These are phyloP conservation scores for Azorinus chamasolen DNA, from an alignment of 2,888 invertebrate genomes.

Conservation along the genomic window DNA sequence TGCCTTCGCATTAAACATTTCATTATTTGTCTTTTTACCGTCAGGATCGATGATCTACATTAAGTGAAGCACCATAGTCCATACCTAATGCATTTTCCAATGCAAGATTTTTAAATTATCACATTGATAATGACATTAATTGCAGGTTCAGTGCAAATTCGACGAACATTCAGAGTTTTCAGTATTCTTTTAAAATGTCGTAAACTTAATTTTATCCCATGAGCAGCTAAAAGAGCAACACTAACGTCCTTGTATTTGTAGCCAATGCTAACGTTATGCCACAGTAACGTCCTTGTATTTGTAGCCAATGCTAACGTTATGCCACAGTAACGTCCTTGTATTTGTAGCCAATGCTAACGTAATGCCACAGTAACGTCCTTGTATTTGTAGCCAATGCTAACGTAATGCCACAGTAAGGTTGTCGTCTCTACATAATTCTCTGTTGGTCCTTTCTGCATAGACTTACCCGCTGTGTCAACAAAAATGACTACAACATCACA, in stretches of 20 bases:
- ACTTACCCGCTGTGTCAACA: too few relatives aligned
- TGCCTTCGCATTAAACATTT: conserved; percentile 8
- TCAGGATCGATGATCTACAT: conserved; percentile 14
- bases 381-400: conserved; percentile 6
- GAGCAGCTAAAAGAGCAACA: background rate
- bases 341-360: conserved; percentile 1
- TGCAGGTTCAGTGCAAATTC: conserved; percentile 8
- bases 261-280: too few relatives aligned
- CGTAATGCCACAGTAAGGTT: conserved; percentile 1
- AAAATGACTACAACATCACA: too few relatives aligned
- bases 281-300: too few relatives aligned
- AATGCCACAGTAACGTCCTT: conserved; percentile 11
- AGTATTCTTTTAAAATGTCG: conserved; percentile 9
- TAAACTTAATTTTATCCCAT: conserved; percentile 18
- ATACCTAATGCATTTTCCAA: too few relatives aligned
- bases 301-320: too few relatives aligned
- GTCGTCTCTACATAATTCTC: background rate
- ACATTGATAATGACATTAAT: background rate
- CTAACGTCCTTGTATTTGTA: too few relatives aligned
- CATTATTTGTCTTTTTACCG: conserved; percentile 11
- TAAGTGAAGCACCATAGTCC: conserved; percentile 5
- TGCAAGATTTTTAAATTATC: too few relatives aligned
- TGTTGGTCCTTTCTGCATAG: too few relatives aligned
- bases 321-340: conserved; percentile 14
- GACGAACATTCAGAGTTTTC: too few relatives aligned